These are phyloP conservation scores for Gallinago solitaria DNA, from an alignment of 2,797 vertebrate species.

Conservation along the genomic window DNA sequence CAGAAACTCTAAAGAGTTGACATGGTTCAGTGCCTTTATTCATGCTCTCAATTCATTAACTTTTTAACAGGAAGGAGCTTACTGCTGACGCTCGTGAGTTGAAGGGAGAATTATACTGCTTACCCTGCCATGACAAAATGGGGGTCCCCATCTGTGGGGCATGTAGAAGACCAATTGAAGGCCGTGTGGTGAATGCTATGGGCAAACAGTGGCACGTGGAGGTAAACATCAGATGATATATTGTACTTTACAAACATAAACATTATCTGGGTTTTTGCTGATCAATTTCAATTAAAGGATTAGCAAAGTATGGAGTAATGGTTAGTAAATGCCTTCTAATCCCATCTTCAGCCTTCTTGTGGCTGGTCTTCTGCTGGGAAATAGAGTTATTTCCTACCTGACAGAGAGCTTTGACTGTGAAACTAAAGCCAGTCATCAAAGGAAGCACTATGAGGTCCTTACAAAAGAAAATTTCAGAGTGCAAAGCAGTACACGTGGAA, in stretches of 20 bases:
- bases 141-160: conserved; percentile 96
- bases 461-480: not conserved
- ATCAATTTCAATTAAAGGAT: not conserved
- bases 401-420: not conserved
- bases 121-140: conserved; percentile 99
- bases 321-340: not conserved
- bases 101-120: conserved; percentile 94
- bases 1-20: not conserved
- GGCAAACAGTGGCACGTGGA: conserved; percentile 99
- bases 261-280: not conserved
- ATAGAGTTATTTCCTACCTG: not conserved
- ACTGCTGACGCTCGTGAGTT: conserved; percentile 94
- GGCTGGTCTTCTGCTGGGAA: not conserved
- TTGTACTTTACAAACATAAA: not conserved
- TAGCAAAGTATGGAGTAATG: not conserved
- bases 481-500: not conserved
- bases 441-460: not conserved
- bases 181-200: conserved; percentile 98
- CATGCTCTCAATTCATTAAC: not conserved
- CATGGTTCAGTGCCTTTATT: not conserved
- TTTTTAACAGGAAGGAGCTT: conserved; percentile 89
- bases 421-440: not conserved
- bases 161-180: conserved; percentile 96
- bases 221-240: conserved; percentile 73
- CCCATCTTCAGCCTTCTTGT: not conserved